phyloP scores from a whole-genome alignment of 2,888 invertebrate species.

The Phrixothrix hirtus region DNA sequence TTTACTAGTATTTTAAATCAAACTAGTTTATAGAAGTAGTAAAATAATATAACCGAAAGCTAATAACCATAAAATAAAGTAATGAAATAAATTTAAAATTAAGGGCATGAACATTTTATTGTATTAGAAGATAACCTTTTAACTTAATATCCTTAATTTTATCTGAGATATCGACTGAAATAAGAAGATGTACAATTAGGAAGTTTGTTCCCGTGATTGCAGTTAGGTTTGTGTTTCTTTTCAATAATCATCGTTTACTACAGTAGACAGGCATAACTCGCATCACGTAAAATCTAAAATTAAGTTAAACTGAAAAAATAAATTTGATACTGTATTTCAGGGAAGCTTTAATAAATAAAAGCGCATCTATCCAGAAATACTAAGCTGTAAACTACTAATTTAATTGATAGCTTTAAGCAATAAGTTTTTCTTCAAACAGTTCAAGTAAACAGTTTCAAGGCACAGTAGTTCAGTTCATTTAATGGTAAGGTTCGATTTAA shows the following conservation, averaged over 20 bases:
- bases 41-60: too few species aligned
- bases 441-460: slow-evolving; percentile 20
- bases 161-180: neutral
- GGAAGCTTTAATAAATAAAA: too few species aligned
- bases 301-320: slow-evolving; percentile 5
- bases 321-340: slow-evolving; percentile 21
- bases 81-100: neutral
- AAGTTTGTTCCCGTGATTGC: slow-evolving; percentile 24
- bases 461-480: slow-evolving; percentile 24
- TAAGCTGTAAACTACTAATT: slow-evolving; percentile 2
- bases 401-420: neutral
- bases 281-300: slow-evolving; percentile 22
- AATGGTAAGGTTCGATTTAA: slow-evolving; percentile 6
- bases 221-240: slow-evolving; percentile 25
- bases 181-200: slow-evolving; percentile 17
- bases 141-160: neutral
- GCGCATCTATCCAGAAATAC: too few species aligned
- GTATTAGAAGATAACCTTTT: neutral
- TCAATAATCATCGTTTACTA: slow-evolving; percentile 28
- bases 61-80: too few species aligned
- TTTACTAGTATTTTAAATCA: too few species aligned
- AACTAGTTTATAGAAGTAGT: too few species aligned
- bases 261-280: slow-evolving; percentile 21
- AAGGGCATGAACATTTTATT: neutral
- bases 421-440: slow-evolving; percentile 6